Evolutionary conservation across 2,888 invertebrate species (phyloP), one percentile per base, ranked within the genome.

Genomic region (Disparrhopalites patrizii): DNA sequence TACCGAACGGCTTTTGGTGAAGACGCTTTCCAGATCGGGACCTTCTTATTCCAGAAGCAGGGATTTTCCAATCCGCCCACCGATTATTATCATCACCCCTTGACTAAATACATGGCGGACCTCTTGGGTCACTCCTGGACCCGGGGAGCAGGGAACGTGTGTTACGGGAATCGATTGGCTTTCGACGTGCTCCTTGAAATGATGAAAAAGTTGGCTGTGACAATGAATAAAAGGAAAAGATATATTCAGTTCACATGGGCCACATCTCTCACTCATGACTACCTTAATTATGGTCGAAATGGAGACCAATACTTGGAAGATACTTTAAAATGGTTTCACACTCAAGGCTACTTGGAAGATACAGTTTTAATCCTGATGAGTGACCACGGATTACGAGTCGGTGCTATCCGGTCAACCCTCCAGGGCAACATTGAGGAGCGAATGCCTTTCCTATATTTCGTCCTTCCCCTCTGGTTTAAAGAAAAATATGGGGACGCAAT

Each of bases 351-450:
- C 62, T 80, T 91, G 62, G 84, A 89, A 58, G 82, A 85, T 27
- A 90, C 91, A 0, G 82, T 86, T 75, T 61, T 93, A 61, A 78
- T 91, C 10, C 77, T 84, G 50, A 82, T 93, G 81, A 93, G 93
- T 78, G 95, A 95, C 77, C 95, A 95, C 77, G 95, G 95, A 0
- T 86, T 93, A 66, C 82, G 94, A 68, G 93, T 90, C 87, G 94
- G 93, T 2, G 83, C 83, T 7, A 91, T 93, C 73, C 83, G 93
- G 13, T 82, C 84, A 73, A 93, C 93, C 0, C 90, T 89, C 79
- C 91, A 93, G 31, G 82, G 81, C 0, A 78, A 79, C 77, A 82
- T 94, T 77, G 95, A 96, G 79, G 94, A 93, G 78, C 85, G 93
- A 52, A 82, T 93, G 64, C 95, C 96, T 0, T 86, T 93, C 70